phyloP scores from a whole-genome alignment of 2,113 vertebrate species.

The Haemorhous mexicanus region DNA sequence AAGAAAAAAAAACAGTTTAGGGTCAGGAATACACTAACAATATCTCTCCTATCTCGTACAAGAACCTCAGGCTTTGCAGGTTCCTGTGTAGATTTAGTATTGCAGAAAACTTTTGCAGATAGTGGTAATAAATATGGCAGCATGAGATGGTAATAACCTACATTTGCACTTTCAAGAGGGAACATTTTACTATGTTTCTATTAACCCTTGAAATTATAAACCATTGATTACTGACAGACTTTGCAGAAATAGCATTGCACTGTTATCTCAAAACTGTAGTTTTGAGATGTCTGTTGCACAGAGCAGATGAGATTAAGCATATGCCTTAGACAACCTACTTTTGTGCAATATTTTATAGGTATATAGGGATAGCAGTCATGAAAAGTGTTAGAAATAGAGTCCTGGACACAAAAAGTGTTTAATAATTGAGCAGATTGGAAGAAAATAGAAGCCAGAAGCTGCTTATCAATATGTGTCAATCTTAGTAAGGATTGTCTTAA shows the following conservation, averaged over 20 bases:
- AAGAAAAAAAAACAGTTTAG: background rate
- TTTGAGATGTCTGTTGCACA: background rate
- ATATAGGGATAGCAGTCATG: background rate
- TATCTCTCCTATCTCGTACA: background rate
- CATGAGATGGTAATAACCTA: conserved; percentile 6
- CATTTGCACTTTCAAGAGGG: conserved; percentile 4
- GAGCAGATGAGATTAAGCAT: background rate
- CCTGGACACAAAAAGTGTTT: background rate
- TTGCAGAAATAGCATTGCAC: background rate
- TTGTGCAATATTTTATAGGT: background rate
- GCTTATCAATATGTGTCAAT: background rate
- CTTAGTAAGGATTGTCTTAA: background rate
- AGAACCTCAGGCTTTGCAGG: background rate
- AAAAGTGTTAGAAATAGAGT: background rate
- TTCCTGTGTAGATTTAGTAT: conserved; percentile 14
- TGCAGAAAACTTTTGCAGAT: conserved; percentile 20
- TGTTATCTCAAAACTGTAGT: background rate
- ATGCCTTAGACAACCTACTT: background rate
- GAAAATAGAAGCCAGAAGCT: background rate
- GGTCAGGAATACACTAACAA: background rate
- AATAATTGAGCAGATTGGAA: background rate
- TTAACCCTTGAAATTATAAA: background rate
- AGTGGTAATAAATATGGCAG: conserved; percentile 13
- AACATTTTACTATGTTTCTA: background rate
- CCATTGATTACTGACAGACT: conserved; percentile 5